phyloP scores from a whole-genome alignment of 2,888 invertebrate genomes.

The Aethes cnicana region DNA sequence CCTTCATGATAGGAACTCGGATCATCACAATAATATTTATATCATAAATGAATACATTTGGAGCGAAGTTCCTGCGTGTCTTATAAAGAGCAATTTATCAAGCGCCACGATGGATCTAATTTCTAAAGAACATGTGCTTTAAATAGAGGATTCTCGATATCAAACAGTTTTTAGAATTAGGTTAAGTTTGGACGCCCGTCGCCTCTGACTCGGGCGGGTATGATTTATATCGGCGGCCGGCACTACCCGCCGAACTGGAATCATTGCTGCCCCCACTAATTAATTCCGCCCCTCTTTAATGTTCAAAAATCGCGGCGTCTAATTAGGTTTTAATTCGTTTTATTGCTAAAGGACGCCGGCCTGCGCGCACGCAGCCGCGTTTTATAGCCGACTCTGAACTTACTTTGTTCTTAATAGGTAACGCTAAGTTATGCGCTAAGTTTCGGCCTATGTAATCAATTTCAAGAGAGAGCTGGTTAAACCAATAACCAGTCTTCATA shows the following conservation, averaged over 20 bases:
- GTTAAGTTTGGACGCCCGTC: background rate
- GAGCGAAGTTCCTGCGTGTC: no score
- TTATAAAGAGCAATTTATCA: no score
- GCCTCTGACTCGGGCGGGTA: conserved; percentile 37
- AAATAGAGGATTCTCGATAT: no score
- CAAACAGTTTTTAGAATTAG: background rate
- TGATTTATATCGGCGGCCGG: conserved; percentile 65
- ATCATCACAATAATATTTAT: no score
- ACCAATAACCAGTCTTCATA: no score
- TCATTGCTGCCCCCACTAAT: conserved; percentile 78
- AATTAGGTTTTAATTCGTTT: conserved; percentile 83
- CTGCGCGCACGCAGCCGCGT: conserved; percentile 45
- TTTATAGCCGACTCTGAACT: conserved; percentile 44
- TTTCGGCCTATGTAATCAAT: conserved; percentile 5
- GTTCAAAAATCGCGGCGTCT: conserved; percentile 80
- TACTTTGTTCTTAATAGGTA: conserved; percentile 40
- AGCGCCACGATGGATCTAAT: no score
- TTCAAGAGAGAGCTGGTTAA: no score
- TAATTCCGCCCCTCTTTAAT: conserved; percentile 79
- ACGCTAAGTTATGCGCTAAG: conserved; percentile 28
- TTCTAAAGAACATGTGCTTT: no score
- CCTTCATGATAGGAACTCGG: no score
- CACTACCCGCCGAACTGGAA: conserved; percentile 76
- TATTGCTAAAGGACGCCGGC: conserved; percentile 58
- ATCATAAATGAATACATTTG: no score